phyloP scores from a whole-genome alignment of 2,113 vertebrate species.

The Ardeotis arabs region DNA sequence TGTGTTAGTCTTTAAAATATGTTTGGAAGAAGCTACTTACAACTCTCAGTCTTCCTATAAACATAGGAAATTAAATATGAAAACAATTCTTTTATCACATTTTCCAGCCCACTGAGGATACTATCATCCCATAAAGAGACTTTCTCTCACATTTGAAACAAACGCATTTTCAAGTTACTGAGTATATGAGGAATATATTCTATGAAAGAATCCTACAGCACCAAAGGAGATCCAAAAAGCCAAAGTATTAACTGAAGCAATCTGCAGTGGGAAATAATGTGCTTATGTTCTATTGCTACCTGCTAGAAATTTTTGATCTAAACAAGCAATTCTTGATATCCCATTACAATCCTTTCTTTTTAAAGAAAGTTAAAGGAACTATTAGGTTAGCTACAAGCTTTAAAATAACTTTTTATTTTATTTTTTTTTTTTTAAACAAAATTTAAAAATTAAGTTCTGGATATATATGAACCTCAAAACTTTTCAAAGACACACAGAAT shows the following conservation, averaged over 20 bases:
- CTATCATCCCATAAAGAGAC: background rate
- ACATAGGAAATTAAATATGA: background rate
- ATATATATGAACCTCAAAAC: background rate
- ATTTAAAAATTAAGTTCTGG: background rate
- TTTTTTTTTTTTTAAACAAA: too few species aligned
- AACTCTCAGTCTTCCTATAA: background rate
- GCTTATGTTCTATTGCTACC: background rate
- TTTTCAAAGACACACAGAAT: background rate
- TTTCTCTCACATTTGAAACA: background rate
- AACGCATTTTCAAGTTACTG: background rate
- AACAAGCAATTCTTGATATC: background rate
- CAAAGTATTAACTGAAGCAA: background rate
- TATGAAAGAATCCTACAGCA: background rate
- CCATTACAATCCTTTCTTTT: background rate
- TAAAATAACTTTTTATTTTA: background rate
- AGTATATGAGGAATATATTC: background rate
- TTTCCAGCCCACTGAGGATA: background rate
- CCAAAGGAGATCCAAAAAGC: background rate
- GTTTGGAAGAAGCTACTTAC: background rate
- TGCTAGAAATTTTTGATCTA: background rate
- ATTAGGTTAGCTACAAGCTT: background rate
- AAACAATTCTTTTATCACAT: background rate
- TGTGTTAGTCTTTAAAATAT: background rate
- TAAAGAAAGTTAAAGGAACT: background rate
- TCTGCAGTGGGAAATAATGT: background rate